phyloP scores from a whole-genome alignment of 2,888 invertebrate genomes.

The Hypolimnas misippus region DNA sequence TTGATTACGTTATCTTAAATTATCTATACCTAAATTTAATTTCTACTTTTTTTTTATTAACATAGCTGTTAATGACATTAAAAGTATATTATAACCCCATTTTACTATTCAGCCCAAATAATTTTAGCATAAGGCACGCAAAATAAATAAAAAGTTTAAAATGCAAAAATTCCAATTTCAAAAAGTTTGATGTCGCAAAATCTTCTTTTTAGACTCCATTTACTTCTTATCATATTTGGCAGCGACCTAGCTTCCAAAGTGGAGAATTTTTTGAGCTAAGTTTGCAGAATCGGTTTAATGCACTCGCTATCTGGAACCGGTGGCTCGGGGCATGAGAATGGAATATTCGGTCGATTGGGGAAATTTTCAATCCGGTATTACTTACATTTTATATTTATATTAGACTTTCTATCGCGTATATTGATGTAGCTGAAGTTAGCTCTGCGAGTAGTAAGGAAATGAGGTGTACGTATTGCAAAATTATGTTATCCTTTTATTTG shows the following conservation, averaged over 20 bases:
- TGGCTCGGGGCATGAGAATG: constrained; percentile 20
- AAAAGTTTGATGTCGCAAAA: constrained; percentile 24
- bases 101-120: too few relatives aligned
- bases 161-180: constrained; percentile 16
- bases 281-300: constrained; percentile 32
- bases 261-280: constrained; percentile 32
- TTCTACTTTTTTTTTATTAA: too few relatives aligned
- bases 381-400: not conserved
- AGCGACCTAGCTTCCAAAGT: constrained; percentile 28
- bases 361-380: constrained; percentile 25
- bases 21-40: too few relatives aligned
- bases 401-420: not conserved
- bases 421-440: too few relatives aligned
- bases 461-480: too few relatives aligned
- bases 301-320: constrained; percentile 23
- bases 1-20: too few relatives aligned
- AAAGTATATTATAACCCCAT: too few relatives aligned
- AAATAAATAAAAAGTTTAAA: constrained; percentile 13
- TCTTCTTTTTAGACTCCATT: constrained; percentile 28
- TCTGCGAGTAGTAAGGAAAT: too few relatives aligned
- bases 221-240: constrained; percentile 37
- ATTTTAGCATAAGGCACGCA: not conserved
- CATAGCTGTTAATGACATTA: too few relatives aligned
- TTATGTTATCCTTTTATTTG: too few relatives aligned
- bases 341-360: constrained; percentile 21